These are phyloP conservation scores for Thereva nobilitata DNA, from an alignment of 2,888 invertebrate genomes.

Conservation along the genomic window DNA sequence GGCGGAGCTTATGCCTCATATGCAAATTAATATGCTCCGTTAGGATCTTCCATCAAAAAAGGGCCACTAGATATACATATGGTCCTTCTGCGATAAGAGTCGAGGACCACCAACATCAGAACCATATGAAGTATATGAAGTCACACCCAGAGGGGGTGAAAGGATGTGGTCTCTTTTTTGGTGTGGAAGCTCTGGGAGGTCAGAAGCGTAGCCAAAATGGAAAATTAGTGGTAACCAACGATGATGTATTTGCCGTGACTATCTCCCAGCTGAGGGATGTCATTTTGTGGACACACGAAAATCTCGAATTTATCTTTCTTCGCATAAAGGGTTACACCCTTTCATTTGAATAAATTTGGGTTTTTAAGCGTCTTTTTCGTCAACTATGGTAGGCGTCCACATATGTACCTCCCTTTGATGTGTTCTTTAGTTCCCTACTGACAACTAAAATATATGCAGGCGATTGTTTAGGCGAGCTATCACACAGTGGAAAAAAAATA, in stretches of 20 bases:
- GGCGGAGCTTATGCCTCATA: slow-evolving; percentile 31
- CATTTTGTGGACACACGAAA: slow-evolving; percentile 18
- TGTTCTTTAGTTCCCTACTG: not conserved
- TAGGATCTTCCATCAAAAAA: slow-evolving; percentile 7
- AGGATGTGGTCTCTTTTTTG: slow-evolving; percentile 5
- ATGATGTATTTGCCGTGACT: slow-evolving; percentile 11
- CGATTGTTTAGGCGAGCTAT: slow-evolving; percentile 1
- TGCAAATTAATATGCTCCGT: slow-evolving; percentile 32
- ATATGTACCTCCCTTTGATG: not conserved
- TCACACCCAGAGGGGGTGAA: slow-evolving; percentile 1
- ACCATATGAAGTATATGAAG: slow-evolving; percentile 4
- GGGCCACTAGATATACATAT: slow-evolving; percentile 4
- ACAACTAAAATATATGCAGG: not conserved
- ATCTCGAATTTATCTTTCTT: slow-evolving; percentile 26
- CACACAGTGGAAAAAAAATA: not conserved
- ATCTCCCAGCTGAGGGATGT: slow-evolving; percentile 1
- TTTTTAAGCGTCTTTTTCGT: too few species aligned
- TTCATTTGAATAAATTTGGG: slow-evolving; percentile 8
- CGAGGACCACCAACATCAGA: not conserved
- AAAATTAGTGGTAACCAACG: slow-evolving; percentile 14
- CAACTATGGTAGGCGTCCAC: not conserved
- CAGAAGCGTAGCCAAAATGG: slow-evolving; percentile 11
- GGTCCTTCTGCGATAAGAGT: slow-evolving; percentile 6
- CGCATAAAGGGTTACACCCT: slow-evolving; percentile 6
- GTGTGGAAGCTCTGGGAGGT: not conserved